Evolutionary conservation across 2,888 invertebrate species (phyloP), one percentile per base, ranked within the genome.

Genomic region (Priocnemis perturbator): DNA sequence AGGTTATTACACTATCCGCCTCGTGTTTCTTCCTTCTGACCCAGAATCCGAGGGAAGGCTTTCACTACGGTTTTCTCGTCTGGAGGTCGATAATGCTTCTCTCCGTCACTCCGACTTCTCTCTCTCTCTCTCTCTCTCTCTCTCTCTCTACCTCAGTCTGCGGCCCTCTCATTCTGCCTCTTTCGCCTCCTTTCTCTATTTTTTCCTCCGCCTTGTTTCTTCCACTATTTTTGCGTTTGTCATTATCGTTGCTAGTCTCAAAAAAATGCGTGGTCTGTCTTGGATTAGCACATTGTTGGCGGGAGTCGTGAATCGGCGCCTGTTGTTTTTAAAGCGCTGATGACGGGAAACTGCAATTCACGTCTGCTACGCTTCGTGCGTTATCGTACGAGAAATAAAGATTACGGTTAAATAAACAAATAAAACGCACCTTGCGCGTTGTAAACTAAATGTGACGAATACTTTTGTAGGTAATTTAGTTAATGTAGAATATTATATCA

Each of bases 31-130:
- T 85, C 84, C 86, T 85, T 83, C 83, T 85, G 86, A 83, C 85
- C 85, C 85, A 86, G 86, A 86, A 86, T 85, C 84, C 80, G n/a
- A 80, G 14, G 50, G 19, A 19, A 85, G 83, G 86, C 86, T 86
- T 86, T 86, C 86, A 86, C 86, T 86, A 83, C 81, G 85, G 85
- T 84, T 85, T 85, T 84, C 85, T 85, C 85, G 86, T 85, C 85
- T 85, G 84, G 83, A 37, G 37, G 37, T 37, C 37, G 37, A 37
- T 37, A 37, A 5, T 37, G 11, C 37, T 11, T 9, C 37, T 37
- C 37, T 37, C 14, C 37, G 77, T 84, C 84, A 84, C 73, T 67
- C 47, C 19, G 44, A 44, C 19, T 17, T n/a, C 50, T 55, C 20
- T 62, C 64, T 62, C 52, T 61, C 55, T 58, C 45, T 44, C 30